Percentiles rank a stretch among this genome's conserved stretches.
phyloP scores from a whole-genome alignment of 1,140 invertebrate species.

The Proales similis region DNA sequence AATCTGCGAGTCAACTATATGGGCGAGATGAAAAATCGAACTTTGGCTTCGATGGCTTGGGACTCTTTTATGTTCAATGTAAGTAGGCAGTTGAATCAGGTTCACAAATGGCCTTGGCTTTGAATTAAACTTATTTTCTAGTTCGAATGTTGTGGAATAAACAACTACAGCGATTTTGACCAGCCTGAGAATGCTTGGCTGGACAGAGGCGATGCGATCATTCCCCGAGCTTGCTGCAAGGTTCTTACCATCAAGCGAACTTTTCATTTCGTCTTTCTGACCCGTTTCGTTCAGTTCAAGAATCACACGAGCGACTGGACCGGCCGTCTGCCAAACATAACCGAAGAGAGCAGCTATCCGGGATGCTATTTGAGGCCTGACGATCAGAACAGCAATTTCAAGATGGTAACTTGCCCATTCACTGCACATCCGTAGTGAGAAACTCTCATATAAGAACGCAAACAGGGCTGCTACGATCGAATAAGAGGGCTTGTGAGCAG shows the following conservation, averaged over 20 bases:
- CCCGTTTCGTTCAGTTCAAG: neutral
- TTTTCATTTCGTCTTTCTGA: neutral
- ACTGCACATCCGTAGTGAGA: neutral
- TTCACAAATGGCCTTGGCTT: neutral
- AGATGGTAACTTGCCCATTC: neutral
- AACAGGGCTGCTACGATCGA: conserved; percentile 34
- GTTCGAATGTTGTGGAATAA: conserved; percentile 36
- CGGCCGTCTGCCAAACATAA: neutral
- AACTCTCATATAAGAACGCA: neutral
- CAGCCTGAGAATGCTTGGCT: conserved; percentile 21
- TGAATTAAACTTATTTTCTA: neutral
- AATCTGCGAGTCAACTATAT: conserved; percentile 22
- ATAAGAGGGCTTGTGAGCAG: neutral
- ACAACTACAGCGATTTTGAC: conserved; percentile 22
- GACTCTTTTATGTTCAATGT: conserved; percentile 35
- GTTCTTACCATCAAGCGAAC: neutral
- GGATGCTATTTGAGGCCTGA: conserved; percentile 9
- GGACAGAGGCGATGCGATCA: neutral
- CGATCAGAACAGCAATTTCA: neutral
- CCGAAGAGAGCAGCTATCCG: neutral
- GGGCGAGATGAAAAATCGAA: conserved; percentile 32
- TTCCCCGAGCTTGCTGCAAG: conserved; percentile 13
- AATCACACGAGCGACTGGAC: conserved; percentile 13
- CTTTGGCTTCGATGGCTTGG: conserved; percentile 26
- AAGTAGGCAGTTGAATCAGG: neutral